Evolutionary conservation across 2,113 vertebrate genomes (phyloP), one percentile per base, ranked within the genome.

Genomic region (Grammomys surdaster): DNA sequence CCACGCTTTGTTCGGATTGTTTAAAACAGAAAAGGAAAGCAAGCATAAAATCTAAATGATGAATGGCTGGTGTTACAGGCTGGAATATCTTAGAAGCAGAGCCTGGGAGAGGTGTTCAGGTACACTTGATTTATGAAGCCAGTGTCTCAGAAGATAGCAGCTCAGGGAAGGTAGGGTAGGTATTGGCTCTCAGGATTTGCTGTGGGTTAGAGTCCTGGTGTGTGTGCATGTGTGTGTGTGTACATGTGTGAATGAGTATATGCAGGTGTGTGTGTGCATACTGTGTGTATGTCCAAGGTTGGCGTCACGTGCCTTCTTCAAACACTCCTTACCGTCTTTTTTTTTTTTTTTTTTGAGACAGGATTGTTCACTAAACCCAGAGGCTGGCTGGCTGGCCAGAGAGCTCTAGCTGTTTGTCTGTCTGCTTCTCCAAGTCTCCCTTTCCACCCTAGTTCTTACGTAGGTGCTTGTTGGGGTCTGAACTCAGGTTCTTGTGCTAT

Each of bases 81-180:
- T 60, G 46, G 24, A 33, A 88, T 60, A 12, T 33, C 78, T 80
- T 69, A 48, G 54, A 96, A 87, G 58, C 76, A 88, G 78, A 91
- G 69, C 46, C 84, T 56, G 8, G 70, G 54, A 26, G 0, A 60
- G 72, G 28, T 36, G 36, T 87, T 86, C 5, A 24, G 88, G 16
- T 5, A 3, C 60, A 48, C n/a, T 10, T 91, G 67, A 69, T 88
- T 63, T 73, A 78, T 40, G 46, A 65, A 91, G 70, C 33, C 63
- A 56, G 33, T 65, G 3, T 92, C 51, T 82, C 58, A 36, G 80
- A 75, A 69, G 54, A 90, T n/a, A 43, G 11, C 3, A 9, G 73
- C 36, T 2, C 48, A 67, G 58, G 48, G 63, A 36, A 84, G 26
- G 20, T 22, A 10, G 7, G 72, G 16, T 7, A 12, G 20, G 26